These are phyloP conservation scores for Rhopalosiphum padi DNA, from an alignment of 1,140 invertebrate genomes.

Conservation along the genomic window DNA sequence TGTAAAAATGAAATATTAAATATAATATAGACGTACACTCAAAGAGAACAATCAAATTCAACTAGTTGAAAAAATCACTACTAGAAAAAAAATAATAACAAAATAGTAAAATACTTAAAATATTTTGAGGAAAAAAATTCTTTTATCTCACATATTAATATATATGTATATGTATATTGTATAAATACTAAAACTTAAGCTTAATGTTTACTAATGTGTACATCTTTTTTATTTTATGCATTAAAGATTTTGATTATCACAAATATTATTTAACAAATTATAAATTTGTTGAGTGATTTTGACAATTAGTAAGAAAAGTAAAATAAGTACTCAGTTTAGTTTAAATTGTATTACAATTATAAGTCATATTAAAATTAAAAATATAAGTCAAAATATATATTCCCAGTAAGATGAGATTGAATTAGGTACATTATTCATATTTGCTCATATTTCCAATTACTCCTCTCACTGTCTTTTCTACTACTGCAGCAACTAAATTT, in stretches of 20 bases:
- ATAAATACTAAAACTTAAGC: background rate
- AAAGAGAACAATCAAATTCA: background rate
- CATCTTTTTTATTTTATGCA: background rate
- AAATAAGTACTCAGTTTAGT: slow-evolving; percentile 19
- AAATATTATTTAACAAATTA: slow-evolving; percentile 6
- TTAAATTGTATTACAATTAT: background rate
- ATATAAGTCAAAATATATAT: background rate
- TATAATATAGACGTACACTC: background rate
- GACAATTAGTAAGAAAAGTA: background rate
- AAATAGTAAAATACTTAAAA: slow-evolving; percentile 15
- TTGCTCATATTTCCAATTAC: slow-evolving; percentile 59
- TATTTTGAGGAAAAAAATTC: background rate
- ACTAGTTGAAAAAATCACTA: background rate
- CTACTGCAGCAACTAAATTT: slow-evolving; percentile 58
- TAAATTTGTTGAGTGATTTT: background rate
- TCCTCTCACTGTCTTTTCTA: slow-evolving; percentile 58
- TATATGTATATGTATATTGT: background rate
- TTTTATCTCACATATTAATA: background rate
- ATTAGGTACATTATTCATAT: slow-evolving; percentile 17
- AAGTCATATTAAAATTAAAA: background rate
- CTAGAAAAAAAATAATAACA: background rate
- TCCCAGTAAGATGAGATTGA: background rate
- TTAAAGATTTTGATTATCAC: background rate
- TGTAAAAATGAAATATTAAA: background rate
- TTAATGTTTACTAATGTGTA: background rate